A percentile compares a stretch with the other conserved stretches of the same genome.
phyloP scores from a whole-genome alignment of 1,140 invertebrate genomes.

The Nilaparvata lugens region DNA sequence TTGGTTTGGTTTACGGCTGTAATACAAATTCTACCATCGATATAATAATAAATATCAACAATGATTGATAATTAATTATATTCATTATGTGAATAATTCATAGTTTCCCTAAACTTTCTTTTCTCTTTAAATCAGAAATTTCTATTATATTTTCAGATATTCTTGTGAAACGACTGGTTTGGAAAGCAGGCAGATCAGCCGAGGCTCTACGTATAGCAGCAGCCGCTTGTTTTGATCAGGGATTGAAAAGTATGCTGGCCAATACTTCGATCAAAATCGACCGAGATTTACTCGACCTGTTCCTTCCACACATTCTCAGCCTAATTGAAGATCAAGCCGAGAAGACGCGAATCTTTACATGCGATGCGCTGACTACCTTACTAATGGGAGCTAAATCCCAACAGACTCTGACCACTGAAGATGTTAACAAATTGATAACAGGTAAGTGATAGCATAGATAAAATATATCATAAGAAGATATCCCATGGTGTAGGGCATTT shows the following conservation, averaged over 20 bases:
- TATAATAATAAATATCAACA: too few species aligned
- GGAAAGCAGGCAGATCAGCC: slow-evolving; percentile 71
- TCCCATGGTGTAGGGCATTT: too few species aligned
- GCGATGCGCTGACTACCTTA: neutral
- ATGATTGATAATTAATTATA: too few species aligned
- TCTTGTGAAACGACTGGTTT: slow-evolving; percentile 64
- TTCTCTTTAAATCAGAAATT: neutral
- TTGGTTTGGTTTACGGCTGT: too few species aligned
- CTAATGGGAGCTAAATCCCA: neutral
- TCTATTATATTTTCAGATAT: slow-evolving; percentile 40
- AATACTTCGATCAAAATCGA: neutral
- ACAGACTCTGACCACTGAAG: neutral
- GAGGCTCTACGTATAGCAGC: slow-evolving; percentile 71
- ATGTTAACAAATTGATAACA: neutral
- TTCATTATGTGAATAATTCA: too few species aligned
- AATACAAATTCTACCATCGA: too few species aligned
- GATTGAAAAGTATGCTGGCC: neutral
- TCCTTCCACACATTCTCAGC: neutral
- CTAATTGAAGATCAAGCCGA: neutral
- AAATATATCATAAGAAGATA: too few species aligned
- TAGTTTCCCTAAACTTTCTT: too few species aligned
- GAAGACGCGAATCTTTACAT: neutral
- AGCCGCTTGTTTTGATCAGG: slow-evolving; percentile 52
- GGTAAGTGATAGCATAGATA: neutral
- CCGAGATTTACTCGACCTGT: neutral